phyloP scores from a whole-genome alignment of 2,888 invertebrate genomes.

The Teleogryllus oceanicus region DNA sequence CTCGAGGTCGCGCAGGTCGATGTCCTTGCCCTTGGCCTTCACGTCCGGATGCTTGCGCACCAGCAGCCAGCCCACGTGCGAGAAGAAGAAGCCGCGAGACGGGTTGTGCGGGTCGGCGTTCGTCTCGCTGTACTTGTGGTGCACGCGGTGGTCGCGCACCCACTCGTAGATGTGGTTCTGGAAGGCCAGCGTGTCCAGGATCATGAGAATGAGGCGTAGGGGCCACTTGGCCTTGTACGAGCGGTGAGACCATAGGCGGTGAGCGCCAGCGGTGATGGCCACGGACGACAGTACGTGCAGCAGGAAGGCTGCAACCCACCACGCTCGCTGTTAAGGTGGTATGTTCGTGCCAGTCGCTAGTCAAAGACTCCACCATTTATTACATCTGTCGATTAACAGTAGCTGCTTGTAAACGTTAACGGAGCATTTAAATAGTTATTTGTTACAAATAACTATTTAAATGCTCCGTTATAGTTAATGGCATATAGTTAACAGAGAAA shows the following conservation, averaged over 20 bases:
- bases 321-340: no score
- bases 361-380: no score
- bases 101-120: constrained; percentile 93
- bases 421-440: no score
- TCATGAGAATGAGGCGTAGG: constrained; percentile 69
- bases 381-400: no score
- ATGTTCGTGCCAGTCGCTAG: no score
- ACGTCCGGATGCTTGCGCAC: constrained; percentile 89
- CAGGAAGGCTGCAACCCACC: constrained; percentile 59
- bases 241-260: constrained; percentile 92
- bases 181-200: constrained; percentile 87
- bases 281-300: constrained; percentile 76
- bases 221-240: constrained; percentile 94
- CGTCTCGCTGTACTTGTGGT: constrained; percentile 91
- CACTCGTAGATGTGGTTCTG: constrained; percentile 54
- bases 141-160: constrained; percentile 63
- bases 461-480: no score
- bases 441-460: no score
- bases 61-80: constrained; percentile 92
- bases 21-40: constrained; percentile 75
- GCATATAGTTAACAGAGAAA: no score
- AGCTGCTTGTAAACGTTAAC: no score
- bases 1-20: constrained; percentile 80
- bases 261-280: constrained; percentile 96
- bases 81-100: constrained; percentile 89